Evolutionary conservation across 2,113 vertebrate species (phyloP), one percentile per base, ranked within the genome.

Genomic region (Dasypus novemcinctus): DNA sequence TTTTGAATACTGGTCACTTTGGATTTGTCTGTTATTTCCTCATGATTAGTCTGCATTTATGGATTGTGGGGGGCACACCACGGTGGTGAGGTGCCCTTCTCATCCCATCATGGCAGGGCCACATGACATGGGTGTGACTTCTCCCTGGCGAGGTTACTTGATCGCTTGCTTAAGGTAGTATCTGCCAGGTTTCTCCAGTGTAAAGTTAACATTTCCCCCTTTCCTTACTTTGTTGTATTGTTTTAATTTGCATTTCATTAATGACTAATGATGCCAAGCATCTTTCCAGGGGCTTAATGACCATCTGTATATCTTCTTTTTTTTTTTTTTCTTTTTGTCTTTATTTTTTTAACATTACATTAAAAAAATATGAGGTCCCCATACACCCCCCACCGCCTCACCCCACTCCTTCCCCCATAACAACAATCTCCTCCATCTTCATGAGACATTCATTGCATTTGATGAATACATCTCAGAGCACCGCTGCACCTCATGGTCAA

Each of bases 181-280:
- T 36, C 0, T 0, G 13, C 43, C 11, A 74, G 86, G 5, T 87
- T 61, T 69, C 33, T 75, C 68, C 68, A 68, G 36, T 66, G 54
- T 15, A 15, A 38, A 66, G 72, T 61, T 52, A 63, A 29, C 36
- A 41, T 54, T 83, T 83, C 17, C 10, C 10, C 31, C 43, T 91
- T 86, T 59, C 36, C 66, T 10, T 21, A 7, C 14, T 71, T 63
- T 43, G 41, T 59, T 75, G 57, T 78, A 52, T 75, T 23, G 68
- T 63, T 96, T 94, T 96, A 43, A 69, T 76, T 84, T 89, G n/a
- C 52, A 71, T 54, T 87, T 94, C 23, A 76, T 0, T 46, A 41
- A 80, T 41, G 46, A 71, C 33, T 79, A 75, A 72, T 7, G 20
- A 59, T 29, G 9, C 87, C 52, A 87, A 49, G 20, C 52, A 36